phyloP scores from a whole-genome alignment of 2,888 invertebrate species.

The Scaptomyza polygonia region DNA sequence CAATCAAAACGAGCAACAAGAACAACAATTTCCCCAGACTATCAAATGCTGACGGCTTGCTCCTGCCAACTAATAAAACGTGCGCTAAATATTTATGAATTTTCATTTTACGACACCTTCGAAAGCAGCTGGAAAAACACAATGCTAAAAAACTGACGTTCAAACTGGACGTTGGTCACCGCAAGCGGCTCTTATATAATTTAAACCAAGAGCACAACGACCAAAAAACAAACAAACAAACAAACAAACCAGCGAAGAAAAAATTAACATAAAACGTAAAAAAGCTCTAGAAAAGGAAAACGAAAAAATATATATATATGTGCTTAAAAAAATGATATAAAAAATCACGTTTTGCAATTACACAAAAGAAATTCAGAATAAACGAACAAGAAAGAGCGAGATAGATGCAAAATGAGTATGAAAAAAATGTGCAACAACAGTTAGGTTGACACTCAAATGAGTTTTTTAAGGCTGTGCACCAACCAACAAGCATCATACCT shows the following conservation, averaged over 20 bases:
- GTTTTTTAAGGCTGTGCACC: conserved; percentile 11
- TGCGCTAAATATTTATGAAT: conserved; percentile 75
- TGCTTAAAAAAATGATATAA: conserved; percentile 15
- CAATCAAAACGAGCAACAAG: conserved; percentile 13
- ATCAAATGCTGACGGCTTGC: conserved; percentile 39
- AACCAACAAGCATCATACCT: conserved; percentile 12
- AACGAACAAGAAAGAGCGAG: conserved; percentile 5
- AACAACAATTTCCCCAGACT: conserved; percentile 35
- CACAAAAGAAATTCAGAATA: conserved; percentile 43
- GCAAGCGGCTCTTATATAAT: conserved; percentile 55
- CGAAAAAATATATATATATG: conserved; percentile 28
- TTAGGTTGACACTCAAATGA: conserved; percentile 29
- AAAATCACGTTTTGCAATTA: conserved; percentile 72
- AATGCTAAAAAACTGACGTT: conserved; percentile 52
- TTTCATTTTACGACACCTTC: conserved; percentile 74
- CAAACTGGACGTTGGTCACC: conserved; percentile 42
- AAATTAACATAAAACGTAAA: conserved; percentile 70
- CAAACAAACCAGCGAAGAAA: conserved; percentile 28
- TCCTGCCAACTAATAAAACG: conserved; percentile 67
- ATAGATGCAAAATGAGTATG: not conserved
- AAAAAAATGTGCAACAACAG: conserved; percentile 8
- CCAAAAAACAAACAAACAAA: conserved; percentile 7
- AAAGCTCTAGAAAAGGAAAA: conserved; percentile 20
- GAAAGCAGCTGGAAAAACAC: conserved; percentile 51
- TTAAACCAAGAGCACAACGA: conserved; percentile 34